Evolutionary conservation across 2,113 vertebrate genomes (phyloP).

Genomic region (Psophia crepitans): DNA sequence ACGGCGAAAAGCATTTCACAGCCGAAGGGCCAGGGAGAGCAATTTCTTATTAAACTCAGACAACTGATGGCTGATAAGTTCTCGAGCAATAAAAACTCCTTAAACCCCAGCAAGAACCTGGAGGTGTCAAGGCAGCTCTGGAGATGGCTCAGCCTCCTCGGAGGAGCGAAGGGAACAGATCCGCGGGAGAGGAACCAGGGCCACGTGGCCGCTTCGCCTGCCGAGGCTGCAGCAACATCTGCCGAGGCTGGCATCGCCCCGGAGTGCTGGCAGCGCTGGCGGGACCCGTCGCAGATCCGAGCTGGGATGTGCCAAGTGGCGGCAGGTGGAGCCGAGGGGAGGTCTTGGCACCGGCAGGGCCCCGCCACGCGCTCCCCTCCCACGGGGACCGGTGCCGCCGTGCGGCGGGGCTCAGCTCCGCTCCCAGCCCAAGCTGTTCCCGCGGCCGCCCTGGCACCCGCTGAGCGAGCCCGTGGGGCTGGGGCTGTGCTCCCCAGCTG

Average conservation of each 20-base stretch:
- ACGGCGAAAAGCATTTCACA: neutral
- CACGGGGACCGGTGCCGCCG: neutral
- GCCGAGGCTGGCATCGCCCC: neutral
- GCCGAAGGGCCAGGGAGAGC: neutral
- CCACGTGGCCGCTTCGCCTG: neutral
- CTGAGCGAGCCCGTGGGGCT: neutral
- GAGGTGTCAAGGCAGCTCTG: neutral
- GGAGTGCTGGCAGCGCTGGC: neutral
- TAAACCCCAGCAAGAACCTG: neutral
- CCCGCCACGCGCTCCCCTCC: neutral
- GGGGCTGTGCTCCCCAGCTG: conserved; percentile 12
- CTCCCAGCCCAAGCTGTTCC: conserved; percentile 29
- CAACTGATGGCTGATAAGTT: neutral
- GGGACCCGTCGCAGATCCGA: neutral
- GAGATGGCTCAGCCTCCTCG: neutral
- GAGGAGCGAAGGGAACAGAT: neutral
- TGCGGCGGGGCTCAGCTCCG: neutral
- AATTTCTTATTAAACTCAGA: neutral
- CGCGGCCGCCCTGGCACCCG: neutral
- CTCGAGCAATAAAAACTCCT: neutral
- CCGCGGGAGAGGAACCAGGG: neutral
- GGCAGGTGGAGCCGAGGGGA: conserved; percentile 4
- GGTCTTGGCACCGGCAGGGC: neutral
- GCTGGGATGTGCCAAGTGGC: neutral
- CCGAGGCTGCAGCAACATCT: conserved; percentile 27